phyloP scores from a whole-genome alignment of 2,797 vertebrate genomes.

The Hypotaenidia okinawae region DNA sequence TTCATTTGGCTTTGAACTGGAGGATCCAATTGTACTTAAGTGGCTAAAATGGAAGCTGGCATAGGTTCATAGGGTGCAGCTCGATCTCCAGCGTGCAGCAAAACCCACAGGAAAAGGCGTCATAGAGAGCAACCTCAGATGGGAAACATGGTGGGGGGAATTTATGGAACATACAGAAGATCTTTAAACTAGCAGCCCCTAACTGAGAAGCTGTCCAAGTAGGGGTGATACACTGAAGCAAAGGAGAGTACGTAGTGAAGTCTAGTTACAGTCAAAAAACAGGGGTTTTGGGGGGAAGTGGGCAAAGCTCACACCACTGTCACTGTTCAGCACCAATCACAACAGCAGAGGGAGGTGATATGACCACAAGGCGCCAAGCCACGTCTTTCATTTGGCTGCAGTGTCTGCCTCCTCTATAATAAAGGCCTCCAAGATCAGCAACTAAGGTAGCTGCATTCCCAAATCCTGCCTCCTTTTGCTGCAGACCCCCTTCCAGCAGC shows the following conservation, averaged over 20 bases:
- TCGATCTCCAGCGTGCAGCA: background rate
- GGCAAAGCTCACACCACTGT: background rate
- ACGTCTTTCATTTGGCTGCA: background rate
- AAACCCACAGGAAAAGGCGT: background rate
- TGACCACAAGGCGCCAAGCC: background rate
- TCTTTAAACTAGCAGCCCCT: background rate
- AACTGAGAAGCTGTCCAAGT: background rate
- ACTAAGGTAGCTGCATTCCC: background rate
- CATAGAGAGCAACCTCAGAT: background rate
- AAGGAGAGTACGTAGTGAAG: background rate
- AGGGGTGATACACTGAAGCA: background rate
- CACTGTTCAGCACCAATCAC: background rate
- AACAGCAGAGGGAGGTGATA: rapidly evolving
- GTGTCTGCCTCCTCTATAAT: rapidly evolving
- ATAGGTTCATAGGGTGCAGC: background rate
- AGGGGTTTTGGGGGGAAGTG: background rate
- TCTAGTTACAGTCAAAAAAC: background rate
- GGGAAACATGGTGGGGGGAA: background rate
- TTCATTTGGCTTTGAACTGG: background rate
- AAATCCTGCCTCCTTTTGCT: background rate
- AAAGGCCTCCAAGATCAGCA: background rate
- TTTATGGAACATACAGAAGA: background rate
- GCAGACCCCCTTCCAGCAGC: background rate
- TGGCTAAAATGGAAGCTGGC: background rate
- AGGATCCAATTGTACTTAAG: background rate